Evolutionary conservation across 2,113 vertebrate species (phyloP).

Genomic region (Coregonus clupeaformis): DNA sequence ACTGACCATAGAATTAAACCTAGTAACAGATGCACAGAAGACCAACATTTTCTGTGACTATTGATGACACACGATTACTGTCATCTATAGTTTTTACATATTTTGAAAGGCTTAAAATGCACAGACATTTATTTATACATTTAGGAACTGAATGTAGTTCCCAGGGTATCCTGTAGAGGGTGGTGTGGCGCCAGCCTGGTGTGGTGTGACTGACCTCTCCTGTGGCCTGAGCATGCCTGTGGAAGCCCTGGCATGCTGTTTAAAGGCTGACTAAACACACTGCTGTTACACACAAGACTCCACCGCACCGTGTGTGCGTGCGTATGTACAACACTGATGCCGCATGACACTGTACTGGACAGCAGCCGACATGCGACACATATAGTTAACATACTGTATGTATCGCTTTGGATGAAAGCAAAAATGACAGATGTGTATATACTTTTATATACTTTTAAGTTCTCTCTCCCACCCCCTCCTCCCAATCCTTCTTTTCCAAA

Average conservation of each 20-base stretch:
- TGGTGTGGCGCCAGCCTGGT: constrained; percentile 50
- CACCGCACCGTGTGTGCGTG: constrained; percentile 11
- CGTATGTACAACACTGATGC: background rate
- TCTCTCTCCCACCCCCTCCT: constrained; percentile 13
- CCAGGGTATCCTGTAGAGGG: constrained; percentile 48
- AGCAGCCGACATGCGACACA: no score
- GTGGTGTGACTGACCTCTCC: background rate
- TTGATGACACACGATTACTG: no score
- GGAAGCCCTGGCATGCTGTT: constrained; percentile 63
- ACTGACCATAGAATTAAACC: no score
- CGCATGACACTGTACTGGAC: background rate
- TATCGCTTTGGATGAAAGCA: no score
- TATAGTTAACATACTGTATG: no score
- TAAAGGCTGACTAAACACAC: constrained; percentile 69
- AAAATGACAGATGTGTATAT: no score
- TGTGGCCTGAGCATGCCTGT: constrained; percentile 40
- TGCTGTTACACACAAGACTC: constrained; percentile 47
- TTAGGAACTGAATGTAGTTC: constrained; percentile 15
- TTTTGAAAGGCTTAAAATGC: no score
- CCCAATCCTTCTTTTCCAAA: constrained; percentile 51
- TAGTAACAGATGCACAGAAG: no score
- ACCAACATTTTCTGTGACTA: no score
- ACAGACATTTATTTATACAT: no score
- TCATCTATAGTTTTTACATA: no score
- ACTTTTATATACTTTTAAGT: no score